phyloP scores from a whole-genome alignment of 1,140 invertebrate species.

The Heliconius himera region DNA sequence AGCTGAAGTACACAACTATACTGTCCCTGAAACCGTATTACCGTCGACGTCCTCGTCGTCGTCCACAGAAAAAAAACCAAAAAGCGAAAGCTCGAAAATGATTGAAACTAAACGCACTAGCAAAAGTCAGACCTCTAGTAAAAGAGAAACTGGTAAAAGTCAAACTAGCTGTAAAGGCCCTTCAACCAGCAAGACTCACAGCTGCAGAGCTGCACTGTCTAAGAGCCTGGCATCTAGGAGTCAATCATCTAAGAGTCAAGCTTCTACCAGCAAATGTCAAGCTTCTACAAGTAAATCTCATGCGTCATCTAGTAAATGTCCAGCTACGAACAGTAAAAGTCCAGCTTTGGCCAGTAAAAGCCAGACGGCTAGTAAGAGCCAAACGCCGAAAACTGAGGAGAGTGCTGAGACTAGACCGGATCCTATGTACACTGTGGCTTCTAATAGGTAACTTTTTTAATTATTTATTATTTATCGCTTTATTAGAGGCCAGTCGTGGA shows the following conservation, averaged over 20 bases:
- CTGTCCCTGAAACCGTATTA: neutral
- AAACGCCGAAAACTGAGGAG: conserved; percentile 54
- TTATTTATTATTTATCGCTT: neutral
- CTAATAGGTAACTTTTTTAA: conserved; percentile 55
- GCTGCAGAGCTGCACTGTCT: neutral
- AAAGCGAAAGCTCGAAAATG: conserved; percentile 56
- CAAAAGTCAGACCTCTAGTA: neutral
- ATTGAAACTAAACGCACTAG: conserved; percentile 61
- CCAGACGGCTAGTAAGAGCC: neutral
- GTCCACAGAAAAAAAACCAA: conserved; percentile 33
- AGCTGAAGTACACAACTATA: conserved; percentile 12
- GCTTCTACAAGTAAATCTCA: neutral
- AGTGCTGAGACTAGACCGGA: conserved; percentile 58
- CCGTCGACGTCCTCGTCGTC: neutral
- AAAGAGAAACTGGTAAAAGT: neutral
- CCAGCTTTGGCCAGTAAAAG: neutral
- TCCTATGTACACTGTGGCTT: conserved; percentile 60
- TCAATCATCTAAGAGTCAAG: neutral
- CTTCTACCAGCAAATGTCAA: neutral
- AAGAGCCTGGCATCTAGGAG: neutral
- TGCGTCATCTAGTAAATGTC: neutral
- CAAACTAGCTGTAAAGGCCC: neutral
- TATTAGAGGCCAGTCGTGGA: no score
- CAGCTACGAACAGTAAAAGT: neutral
- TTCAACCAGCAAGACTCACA: neutral